phyloP scores from a whole-genome alignment of 2,113 vertebrate genomes.

The Salvator merianae region DNA sequence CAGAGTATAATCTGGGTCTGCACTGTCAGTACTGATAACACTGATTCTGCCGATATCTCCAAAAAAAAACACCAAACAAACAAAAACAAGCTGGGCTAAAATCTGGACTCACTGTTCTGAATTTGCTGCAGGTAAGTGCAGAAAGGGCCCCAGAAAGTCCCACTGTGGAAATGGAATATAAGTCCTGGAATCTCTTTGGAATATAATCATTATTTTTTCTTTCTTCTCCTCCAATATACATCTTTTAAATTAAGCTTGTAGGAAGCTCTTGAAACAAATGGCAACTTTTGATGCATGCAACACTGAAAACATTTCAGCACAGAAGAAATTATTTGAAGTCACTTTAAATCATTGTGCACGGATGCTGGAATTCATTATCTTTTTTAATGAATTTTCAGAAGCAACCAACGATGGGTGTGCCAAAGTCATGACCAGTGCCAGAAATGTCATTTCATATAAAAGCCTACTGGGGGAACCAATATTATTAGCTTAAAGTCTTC shows the following conservation, averaged over 20 bases:
- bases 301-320: slow-evolving; percentile 25
- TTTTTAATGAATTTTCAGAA: slow-evolving; percentile 60
- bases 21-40: too few species aligned
- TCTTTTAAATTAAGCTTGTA: slow-evolving; percentile 19
- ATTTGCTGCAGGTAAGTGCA: too few species aligned
- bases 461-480: slow-evolving; percentile 47
- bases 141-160: too few species aligned
- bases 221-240: too few species aligned
- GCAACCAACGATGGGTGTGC: slow-evolving; percentile 47
- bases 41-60: too few species aligned
- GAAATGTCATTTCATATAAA: slow-evolving; percentile 60
- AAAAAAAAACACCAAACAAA: too few species aligned
- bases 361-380: slow-evolving; percentile 1
- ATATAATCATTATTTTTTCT: neutral
- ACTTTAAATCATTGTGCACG: slow-evolving; percentile 26
- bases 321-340: slow-evolving; percentile 30
- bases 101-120: too few species aligned
- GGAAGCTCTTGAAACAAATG: slow-evolving; percentile 8
- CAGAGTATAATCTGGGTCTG: too few species aligned
- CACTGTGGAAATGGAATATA: neutral
- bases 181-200: neutral
- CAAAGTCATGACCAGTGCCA: slow-evolving; percentile 55
- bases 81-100: too few species aligned
- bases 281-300: slow-evolving; percentile 16
- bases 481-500: slow-evolving; percentile 43